A percentile compares a stretch with the other conserved stretches of the same genome.
These are phyloP conservation scores for Mactromeris polynyma DNA, from an alignment of 2,888 invertebrate species.

Conservation along the genomic window DNA sequence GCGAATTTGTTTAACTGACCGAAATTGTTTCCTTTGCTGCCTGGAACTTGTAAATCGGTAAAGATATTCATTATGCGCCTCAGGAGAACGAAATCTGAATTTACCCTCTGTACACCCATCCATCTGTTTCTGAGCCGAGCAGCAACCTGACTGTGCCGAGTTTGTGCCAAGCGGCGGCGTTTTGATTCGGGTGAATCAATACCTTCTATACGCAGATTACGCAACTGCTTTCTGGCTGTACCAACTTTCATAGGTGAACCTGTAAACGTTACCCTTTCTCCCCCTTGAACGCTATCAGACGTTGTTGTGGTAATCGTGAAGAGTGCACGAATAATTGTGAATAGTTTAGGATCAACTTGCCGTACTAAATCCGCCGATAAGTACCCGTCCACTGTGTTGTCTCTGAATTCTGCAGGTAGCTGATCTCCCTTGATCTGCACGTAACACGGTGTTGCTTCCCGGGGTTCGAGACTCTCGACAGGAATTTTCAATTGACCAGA, in stretches of 20 bases:
- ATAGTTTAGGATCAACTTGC: constrained; percentile 49
- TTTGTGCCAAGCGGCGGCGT: background rate
- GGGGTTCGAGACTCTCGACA: constrained; percentile 43
- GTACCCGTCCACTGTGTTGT: constrained; percentile 28
- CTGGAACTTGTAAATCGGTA: constrained; percentile 19
- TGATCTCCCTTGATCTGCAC: constrained; percentile 56
- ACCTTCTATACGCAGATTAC: constrained; percentile 42
- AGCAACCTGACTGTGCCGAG: background rate
- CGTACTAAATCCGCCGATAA: constrained; percentile 49
- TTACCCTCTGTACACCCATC: background rate
- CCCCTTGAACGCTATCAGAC: constrained; percentile 42
- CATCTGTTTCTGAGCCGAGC: constrained; percentile 21
- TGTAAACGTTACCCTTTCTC: constrained; percentile 39
- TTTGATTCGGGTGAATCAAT: background rate
- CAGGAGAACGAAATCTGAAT: constrained; percentile 28
- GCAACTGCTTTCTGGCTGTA: constrained; percentile 43
- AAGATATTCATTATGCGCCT: constrained; percentile 43
- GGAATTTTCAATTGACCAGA: constrained; percentile 65
- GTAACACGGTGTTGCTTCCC: constrained; percentile 64
- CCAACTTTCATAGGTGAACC: constrained; percentile 58
- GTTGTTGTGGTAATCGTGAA: constrained; percentile 36
- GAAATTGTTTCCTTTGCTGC: constrained; percentile 9
- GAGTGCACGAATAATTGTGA: constrained; percentile 56
- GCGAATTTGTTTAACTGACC: constrained; percentile 47
- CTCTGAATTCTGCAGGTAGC: constrained; percentile 25